Conservation (phyloP, 1,140 invertebrate species). For the Leptinotarsa texana region DNA sequence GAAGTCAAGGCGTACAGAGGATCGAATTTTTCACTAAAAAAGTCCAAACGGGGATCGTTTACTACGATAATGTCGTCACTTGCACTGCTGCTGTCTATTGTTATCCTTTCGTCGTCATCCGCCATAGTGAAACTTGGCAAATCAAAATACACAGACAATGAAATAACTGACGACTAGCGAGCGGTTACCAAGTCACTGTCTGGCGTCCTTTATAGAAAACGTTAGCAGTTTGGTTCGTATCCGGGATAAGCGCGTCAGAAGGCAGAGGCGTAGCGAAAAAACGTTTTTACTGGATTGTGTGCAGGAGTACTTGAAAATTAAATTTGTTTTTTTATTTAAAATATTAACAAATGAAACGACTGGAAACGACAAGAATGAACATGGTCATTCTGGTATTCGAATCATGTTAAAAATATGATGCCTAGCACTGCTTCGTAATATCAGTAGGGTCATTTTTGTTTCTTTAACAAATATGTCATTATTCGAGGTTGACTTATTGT, state of each 20-base stretch:
- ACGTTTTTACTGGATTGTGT: neutral
- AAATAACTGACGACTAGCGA: neutral
- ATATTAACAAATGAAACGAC: no score
- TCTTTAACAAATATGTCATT: no score
- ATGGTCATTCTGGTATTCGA: no score
- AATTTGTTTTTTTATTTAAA: no score
- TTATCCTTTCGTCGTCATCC: slow-evolving; percentile 20
- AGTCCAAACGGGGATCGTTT: slow-evolving; percentile 66
- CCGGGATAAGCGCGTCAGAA: slow-evolving; percentile 12
- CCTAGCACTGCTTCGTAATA: no score
- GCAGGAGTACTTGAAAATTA: neutral
- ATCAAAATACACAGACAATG: neutral
- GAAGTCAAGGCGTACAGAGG: slow-evolving; percentile 68
- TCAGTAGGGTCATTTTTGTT: no score
- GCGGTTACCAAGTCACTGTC: slow-evolving; percentile 2
- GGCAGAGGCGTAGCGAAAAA: neutral
- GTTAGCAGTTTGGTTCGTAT: slow-evolving; percentile 13
- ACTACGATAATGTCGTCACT: slow-evolving; percentile 37
- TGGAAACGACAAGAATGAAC: no score
- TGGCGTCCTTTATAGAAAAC: neutral
- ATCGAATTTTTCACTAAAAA: slow-evolving; percentile 68
- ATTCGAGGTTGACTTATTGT: no score
- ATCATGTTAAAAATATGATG: no score
- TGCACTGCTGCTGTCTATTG: neutral
- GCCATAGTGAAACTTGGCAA: slow-evolving; percentile 33